Evolutionary conservation across 2,113 vertebrate species (phyloP), one percentile per base, ranked within the genome.

Genomic region (Chiloscyllium plagiosum): DNA sequence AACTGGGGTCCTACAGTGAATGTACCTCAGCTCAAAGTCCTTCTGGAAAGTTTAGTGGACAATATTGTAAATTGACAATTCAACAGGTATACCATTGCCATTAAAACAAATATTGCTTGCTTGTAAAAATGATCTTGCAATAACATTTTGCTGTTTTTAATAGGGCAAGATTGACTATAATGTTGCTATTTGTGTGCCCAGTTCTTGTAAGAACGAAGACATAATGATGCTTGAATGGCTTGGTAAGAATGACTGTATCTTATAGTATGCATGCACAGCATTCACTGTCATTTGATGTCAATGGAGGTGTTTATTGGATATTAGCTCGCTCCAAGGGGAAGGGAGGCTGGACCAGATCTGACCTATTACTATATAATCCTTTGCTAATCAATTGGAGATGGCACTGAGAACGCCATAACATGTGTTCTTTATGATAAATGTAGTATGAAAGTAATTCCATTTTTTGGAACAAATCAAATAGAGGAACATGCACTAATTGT

Each of bases 141-240:
- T 95, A 7, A 72, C 7, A 70, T 72, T 76, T 95, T 26, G 50
- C 72, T 96, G 96, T 96, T 85, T 17, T 96, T 87, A 65, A 47
- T 66, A 99, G 98, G 98, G 96, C 70, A 96, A 96, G 22, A 72
- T 97, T 2, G 97, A 97, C 80, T 98, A 98, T 96, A 98, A 97
- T 72, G 97, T 98, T 96, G 98, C 98, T 1, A 93, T 98, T 70
- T 98, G 98, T 97, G 97, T 98, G 80, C 98, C 98, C 56, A 97
- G 97, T 96, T 98, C 98, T 5, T 98, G 98, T 37, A 42, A 86
- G 0, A 97, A 98, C 96, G 97, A 97, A 13, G 98, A 98, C 0
- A 97, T 98, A 76, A 96, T 98, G 92, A 95, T 86, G 3, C 69
- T 98, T 95, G 97, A 98, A 70, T 89, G 96, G 95, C 85, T 97